phyloP scores from a whole-genome alignment of 2,888 invertebrate species.

The Chesias legatella region DNA sequence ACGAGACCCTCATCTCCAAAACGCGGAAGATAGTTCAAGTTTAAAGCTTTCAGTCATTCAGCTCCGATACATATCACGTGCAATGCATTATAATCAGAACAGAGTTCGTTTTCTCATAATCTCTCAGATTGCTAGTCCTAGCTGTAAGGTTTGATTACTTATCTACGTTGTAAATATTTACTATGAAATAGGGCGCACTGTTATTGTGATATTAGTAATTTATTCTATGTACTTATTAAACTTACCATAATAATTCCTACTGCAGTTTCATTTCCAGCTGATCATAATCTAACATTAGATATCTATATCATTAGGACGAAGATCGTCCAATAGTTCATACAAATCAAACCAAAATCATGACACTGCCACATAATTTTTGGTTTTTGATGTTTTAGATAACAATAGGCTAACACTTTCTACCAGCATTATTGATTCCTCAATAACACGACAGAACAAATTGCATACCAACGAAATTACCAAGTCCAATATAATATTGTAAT shows the following conservation, averaged over 20 bases:
- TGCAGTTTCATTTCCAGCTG: conserved; percentile 10
- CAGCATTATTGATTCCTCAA: too few relatives aligned
- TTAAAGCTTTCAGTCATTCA: conserved; percentile 37
- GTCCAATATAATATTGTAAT: too few relatives aligned
- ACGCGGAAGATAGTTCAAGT: conserved; percentile 76
- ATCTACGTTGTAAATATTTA: conserved; percentile 33
- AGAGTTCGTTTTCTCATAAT: conserved; percentile 52
- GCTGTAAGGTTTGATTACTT: conserved; percentile 54
- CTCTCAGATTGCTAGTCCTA: conserved; percentile 72
- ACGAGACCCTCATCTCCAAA: conserved; percentile 71
- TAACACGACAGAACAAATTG: too few relatives aligned
- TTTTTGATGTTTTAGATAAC: too few relatives aligned
- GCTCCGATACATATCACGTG: conserved; percentile 66
- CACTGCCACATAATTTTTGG: too few relatives aligned
- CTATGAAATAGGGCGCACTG: conserved; percentile 59
- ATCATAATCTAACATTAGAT: too few relatives aligned
- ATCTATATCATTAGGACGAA: too few relatives aligned
- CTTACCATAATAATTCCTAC: conserved; percentile 15
- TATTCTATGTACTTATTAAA: conserved; percentile 39
- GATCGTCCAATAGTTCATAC: too few relatives aligned
- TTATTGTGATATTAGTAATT: conserved; percentile 77
- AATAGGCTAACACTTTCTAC: too few relatives aligned
- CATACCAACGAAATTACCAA: too few relatives aligned
- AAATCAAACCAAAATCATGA: too few relatives aligned
- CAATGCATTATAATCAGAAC: conserved; percentile 64